Evolutionary conservation across 2,888 invertebrate genomes (phyloP).

Genomic region (Sycophila texana): DNA sequence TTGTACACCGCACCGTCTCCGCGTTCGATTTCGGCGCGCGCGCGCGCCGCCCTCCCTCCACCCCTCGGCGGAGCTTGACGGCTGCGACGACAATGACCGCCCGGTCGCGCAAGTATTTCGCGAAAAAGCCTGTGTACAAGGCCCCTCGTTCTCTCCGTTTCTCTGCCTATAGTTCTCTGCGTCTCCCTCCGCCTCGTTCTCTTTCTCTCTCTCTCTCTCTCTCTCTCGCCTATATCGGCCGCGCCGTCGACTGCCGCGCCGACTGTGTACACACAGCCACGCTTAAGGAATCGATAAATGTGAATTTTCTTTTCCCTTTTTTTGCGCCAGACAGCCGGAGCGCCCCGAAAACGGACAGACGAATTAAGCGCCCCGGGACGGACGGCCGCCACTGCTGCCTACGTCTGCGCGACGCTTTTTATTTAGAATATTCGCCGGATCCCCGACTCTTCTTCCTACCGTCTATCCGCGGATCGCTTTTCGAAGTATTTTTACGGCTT

Average conservation of each 20-base stretch:
- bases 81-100: slow-evolving; percentile 34
- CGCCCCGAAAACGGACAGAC: slow-evolving; percentile 25
- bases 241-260: not conserved
- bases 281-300: slow-evolving; percentile 52
- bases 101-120: not conserved
- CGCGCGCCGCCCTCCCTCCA: not conserved
- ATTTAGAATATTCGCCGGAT: slow-evolving; percentile 9
- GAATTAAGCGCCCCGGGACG: slow-evolving; percentile 37
- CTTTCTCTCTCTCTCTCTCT: no score
- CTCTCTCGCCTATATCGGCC: no score
- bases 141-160: not conserved
- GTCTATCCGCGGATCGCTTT: no score
- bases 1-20: not conserved
- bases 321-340: slow-evolving; percentile 22
- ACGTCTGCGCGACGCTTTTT: slow-evolving; percentile 9
- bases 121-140: slow-evolving; percentile 3
- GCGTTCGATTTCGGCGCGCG: slow-evolving; percentile 3
- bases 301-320: slow-evolving; percentile 41
- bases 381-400: not conserved
- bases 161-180: not conserved
- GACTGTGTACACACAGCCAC: not conserved
- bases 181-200: no score
- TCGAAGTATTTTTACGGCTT: no score
- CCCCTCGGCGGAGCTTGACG: not conserved
- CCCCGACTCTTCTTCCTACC: not conserved